These are phyloP conservation scores for Drosophila nigricruria DNA, from an alignment of 2,888 invertebrate species.

Conservation along the genomic window DNA sequence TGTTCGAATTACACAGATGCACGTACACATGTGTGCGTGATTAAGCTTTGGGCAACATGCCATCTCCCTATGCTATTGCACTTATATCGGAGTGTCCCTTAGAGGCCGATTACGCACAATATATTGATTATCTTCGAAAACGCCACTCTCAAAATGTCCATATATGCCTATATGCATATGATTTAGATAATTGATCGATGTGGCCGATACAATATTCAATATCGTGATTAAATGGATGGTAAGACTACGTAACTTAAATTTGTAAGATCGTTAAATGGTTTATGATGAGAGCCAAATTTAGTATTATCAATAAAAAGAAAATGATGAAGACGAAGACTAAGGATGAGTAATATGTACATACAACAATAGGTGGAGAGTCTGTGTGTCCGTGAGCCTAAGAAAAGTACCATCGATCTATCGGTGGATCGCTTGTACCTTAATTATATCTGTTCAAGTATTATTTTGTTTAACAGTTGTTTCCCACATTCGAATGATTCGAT, in stretches of 20 bases:
- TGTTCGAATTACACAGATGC: neutral
- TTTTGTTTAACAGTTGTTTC: neutral
- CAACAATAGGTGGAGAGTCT: neutral
- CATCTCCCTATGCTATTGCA: neutral
- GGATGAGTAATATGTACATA: neutral
- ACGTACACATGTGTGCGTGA: neutral
- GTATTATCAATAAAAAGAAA: neutral
- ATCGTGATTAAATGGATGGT: neutral
- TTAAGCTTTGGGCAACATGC: neutral
- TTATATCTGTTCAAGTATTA: neutral
- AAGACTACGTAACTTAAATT: neutral
- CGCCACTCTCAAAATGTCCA: neutral
- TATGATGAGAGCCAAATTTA: neutral
- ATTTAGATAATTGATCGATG: neutral
- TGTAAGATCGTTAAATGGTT: neutral
- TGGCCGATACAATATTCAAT: neutral
- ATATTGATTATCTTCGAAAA: neutral
- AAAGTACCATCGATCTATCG: neutral
- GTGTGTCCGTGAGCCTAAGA: too few relatives aligned
- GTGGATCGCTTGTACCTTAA: neutral
- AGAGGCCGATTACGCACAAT: neutral
- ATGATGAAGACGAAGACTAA: neutral
- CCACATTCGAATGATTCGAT: neutral
- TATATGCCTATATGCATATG: neutral
- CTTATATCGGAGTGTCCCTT: neutral